Base-by-base conservation (phyloP, 2,888 invertebrate genomes). In the Drosophila rubida region DNA sequence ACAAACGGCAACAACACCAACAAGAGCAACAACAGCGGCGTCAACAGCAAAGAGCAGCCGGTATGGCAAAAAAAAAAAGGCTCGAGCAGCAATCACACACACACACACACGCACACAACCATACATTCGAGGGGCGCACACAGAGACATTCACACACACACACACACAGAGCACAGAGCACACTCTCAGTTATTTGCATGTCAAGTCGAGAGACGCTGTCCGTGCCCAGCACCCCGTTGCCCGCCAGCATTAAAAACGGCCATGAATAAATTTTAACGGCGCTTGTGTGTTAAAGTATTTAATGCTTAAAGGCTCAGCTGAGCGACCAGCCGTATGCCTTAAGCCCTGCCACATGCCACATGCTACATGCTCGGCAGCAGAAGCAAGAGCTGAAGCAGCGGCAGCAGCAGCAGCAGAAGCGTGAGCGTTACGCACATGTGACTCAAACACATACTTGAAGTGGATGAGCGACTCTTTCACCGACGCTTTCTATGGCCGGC, bases 231-330 rank as follows among this genome's bases (percentile, higher is more conserved):
- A 14, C 27, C 42, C 73, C 70, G 58, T 64, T 27, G 58, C 74
- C 75, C 64, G 69, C 59, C 35, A 69, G 84, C 69, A 80, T 86
- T 82, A 86, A 82, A 83, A 82, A 80, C 86, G 84, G 54, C 84
- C 86, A 82, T 82, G 82, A 86, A 82, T 82, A 82, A 82, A 82
- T 82, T 82, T 82, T 78, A 86, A 83, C 80, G 73, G 73, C 86
- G 83, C 82, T 75, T 82, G 87, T 83, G 82, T 87, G 87, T 87
- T 84, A 84, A 84, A 87, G 87, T 81, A 84, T 84, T 84, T 84
- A 87, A 84, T 84, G 80, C 87, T 84, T 84, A 87, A 87, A 77
- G 82, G 85, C 83, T 87, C 80, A 79, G 72, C 68, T 59, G 69
- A 69, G 80, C 74, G 83, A 82, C 83, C 87, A 77, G 81, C 84